These are phyloP conservation scores for Myzus persicae DNA, from an alignment of 1,140 invertebrate species.

Conservation along the genomic window DNA sequence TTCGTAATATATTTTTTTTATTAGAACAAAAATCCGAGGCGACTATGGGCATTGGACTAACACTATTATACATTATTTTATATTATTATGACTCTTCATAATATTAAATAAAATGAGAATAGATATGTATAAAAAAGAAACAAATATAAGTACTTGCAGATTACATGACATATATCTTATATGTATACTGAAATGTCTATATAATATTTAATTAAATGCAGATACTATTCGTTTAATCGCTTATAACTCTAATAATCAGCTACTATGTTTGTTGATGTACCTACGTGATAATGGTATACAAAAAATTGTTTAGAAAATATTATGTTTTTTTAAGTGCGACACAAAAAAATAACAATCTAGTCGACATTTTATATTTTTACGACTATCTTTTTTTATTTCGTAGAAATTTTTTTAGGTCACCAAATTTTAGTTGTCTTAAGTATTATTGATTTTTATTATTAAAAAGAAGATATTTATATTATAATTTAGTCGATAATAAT, in stretches of 20 bases:
- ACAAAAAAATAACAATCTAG: slow-evolving; percentile 2
- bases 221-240: too few relatives aligned
- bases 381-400: not conserved
- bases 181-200: too few relatives aligned
- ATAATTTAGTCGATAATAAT: too few relatives aligned
- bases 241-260: not conserved
- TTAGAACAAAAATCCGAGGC: too few relatives aligned
- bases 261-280: not conserved
- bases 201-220: too few relatives aligned
- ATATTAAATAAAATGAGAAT: too few relatives aligned
- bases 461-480: not conserved
- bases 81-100: too few relatives aligned
- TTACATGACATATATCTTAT: too few relatives aligned
- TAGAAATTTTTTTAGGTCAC: slow-evolving; percentile 6
- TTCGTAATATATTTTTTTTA: not conserved
- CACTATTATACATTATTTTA: too few relatives aligned
- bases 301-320: not conserved
- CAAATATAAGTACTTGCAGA: too few relatives aligned
- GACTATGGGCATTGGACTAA: too few relatives aligned
- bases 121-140: not conserved
- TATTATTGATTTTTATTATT: not conserved
- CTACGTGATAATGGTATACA: not conserved
- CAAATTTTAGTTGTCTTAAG: not conserved
- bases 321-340: not conserved
- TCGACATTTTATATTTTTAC: not conserved